Conservation (phyloP, 2,113 vertebrate species). For the Stomatorhinus ivindoensis region DNA sequence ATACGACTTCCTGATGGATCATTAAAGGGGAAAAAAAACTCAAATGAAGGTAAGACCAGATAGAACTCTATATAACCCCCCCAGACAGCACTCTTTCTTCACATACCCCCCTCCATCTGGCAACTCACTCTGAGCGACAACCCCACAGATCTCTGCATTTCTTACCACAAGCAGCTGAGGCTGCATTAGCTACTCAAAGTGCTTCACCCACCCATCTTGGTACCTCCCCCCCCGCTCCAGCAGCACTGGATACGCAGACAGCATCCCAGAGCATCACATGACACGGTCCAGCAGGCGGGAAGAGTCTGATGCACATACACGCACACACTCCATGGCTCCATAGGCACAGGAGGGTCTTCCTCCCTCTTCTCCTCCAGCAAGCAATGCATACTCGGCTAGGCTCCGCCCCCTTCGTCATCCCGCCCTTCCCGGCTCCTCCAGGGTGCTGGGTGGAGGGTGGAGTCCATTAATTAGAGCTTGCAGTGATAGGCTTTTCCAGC, state of each 20-base stretch:
- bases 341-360: background rate
- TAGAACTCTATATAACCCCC: background rate
- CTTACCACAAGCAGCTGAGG: constrained; percentile 7
- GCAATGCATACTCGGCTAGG: background rate
- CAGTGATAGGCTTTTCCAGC: constrained; percentile 87
- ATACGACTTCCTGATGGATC: background rate
- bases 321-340: constrained; percentile 9
- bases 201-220: constrained; percentile 19
- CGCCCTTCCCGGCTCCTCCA: background rate
- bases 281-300: constrained; percentile 12
- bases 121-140: constrained; percentile 16
- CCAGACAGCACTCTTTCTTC: background rate
- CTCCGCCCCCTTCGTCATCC: background rate
- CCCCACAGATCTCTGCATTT: constrained; percentile 20
- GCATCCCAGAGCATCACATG: constrained; percentile 23
- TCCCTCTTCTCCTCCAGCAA: background rate
- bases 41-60: background rate
- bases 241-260: background rate
- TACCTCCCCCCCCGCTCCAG: background rate
- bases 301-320: constrained; percentile 6
- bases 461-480: constrained; percentile 76
- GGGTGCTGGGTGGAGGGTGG: background rate
- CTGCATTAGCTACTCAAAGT: constrained; percentile 31
- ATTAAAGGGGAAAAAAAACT: background rate
- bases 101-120: background rate